Evolutionary conservation across 2,888 invertebrate genomes (phyloP), one percentile per base, ranked within the genome.

Genomic region (Plebejus melissa): DNA sequence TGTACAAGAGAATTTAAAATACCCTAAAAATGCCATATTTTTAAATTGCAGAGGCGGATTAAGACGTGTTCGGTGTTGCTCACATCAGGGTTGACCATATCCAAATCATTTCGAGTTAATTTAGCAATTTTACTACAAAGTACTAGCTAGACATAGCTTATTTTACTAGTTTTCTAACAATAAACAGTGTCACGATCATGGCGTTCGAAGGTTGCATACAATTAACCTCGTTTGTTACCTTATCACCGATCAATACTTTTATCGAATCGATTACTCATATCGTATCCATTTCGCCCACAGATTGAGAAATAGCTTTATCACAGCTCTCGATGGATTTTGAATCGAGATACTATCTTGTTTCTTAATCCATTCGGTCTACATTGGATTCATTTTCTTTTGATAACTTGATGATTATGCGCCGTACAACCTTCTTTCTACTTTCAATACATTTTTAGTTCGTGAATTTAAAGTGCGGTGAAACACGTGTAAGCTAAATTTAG

Each of bases 151-250:
- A 28, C 22, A 60, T 60, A 28, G 28, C 7, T 60, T 58, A n/a
- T 58, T 58, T 60, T 60, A 22, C 32, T 13, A 65, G 65, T 65
- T 32, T 65, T 36, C 13, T 36, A 65, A 32, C 32, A 65, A 60
- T 60, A 65, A 36, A 13, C 11, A 50, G 5, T 46, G 22, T 32
- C 6, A 11, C 54, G 2, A 50, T 50, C 28, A 32, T 72, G 72
- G 72, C 50, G 54, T 16, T 32, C 72, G 72, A 72, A 72, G 72
- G 72, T 72, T 54, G 72, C 11, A 72, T 72, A 16, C 50, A 54
- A 72, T 72, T 54, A 54, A 50, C 72, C 72, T 32, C 72, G 50
- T 54, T 72, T 28, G 50, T 54, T 28, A 28, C 71, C 11, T 11
- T 22, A 41, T 38, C 50, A 72, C 50, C 32, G 72, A 72, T 72